Evolutionary conservation across 2,888 invertebrate genomes (phyloP), one percentile per base, ranked within the genome.

Genomic region (Drosophila tripunctata): DNA sequence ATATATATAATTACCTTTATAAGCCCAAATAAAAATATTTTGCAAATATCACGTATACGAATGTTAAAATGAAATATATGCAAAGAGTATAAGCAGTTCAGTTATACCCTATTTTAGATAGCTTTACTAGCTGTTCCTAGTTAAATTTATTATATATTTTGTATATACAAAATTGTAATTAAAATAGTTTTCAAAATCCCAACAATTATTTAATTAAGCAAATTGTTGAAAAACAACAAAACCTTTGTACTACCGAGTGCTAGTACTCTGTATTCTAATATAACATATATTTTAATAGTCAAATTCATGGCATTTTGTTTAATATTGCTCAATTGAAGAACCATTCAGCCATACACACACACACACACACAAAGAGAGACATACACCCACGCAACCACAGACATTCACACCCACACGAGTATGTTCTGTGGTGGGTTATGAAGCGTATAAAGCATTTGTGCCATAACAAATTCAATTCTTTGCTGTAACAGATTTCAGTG

Each of bases 401-500:
- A 4, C 14, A 14, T 17, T 17, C 17, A 43, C 24, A 19, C 8
- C 14, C 10, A 2, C 1, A 7, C 14, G 5, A 30, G 17, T 14
- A 24, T 15, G 3, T 27, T 7, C 4, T 33, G 12, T 35, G 22
- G 21, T 35, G 14, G n/a, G n/a, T n/a, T n/a, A n/a, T n/a, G n/a
- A n/a, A n/a, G n/a, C 35, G n/a, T 22, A 8, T n/a, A 27, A 19
- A 40, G 31, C 48, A 31, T 38, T 40, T 51, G 27, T 4, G 21
- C n/a, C n/a, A 33, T 24, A 35, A 54, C 15, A 8, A 22, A 54
- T 54, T 33, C 43, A 31, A 22, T 22, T n/a, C 43, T 14, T 17
- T 12, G 19, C 14, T 8, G 14, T n/a, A 57, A 19, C 14, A 41
- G 31, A 50, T 24, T 57, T 50, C 12, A 15, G 33, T 14, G 8